Percentiles rank a stretch among this genome's conserved stretches.
These are phyloP conservation scores for Drosophila orosa DNA, from an alignment of 1,140 invertebrate species.

Conservation along the genomic window DNA sequence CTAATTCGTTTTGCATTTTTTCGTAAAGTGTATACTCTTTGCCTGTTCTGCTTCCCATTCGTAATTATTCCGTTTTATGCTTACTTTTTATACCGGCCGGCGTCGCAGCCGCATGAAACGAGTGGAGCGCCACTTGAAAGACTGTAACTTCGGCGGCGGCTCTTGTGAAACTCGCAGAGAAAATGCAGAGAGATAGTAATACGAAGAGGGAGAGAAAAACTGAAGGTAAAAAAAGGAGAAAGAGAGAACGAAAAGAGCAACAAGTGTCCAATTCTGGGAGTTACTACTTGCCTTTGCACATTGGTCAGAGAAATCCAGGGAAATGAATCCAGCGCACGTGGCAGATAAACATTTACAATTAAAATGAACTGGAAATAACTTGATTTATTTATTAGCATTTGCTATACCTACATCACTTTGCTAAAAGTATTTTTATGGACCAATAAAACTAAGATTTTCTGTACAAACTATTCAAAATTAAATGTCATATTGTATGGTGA, in stretches of 20 bases:
- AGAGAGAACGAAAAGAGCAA: slow-evolving; percentile 60
- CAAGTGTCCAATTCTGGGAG: slow-evolving; percentile 63
- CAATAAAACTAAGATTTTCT: neutral
- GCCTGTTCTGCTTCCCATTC: slow-evolving; percentile 36
- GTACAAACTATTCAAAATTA: neutral
- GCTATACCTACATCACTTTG: no score
- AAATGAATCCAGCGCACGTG: slow-evolving; percentile 30
- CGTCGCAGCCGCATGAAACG: slow-evolving; percentile 36
- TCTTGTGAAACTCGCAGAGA: slow-evolving; percentile 33
- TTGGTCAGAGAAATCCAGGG: slow-evolving; percentile 7
- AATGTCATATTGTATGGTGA: neutral
- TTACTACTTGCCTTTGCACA: slow-evolving; percentile 31
- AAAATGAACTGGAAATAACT: neutral
- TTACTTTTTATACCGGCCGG: slow-evolving; percentile 68
- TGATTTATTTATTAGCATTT: neutral
- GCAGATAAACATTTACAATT: slow-evolving; percentile 2
- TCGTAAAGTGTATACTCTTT: slow-evolving; percentile 13
- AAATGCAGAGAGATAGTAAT: slow-evolving; percentile 1
- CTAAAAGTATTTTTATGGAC: neutral
- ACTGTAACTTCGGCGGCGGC: slow-evolving; percentile 25
- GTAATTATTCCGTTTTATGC: slow-evolving; percentile 51
- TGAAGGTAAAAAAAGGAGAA: neutral
- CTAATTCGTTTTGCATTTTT: no score
- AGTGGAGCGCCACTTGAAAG: slow-evolving; percentile 58
- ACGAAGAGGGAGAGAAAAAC: slow-evolving; percentile 6